Conservation (phyloP, 2,797 vertebrate species). For the Anguilla anguilla region DNA sequence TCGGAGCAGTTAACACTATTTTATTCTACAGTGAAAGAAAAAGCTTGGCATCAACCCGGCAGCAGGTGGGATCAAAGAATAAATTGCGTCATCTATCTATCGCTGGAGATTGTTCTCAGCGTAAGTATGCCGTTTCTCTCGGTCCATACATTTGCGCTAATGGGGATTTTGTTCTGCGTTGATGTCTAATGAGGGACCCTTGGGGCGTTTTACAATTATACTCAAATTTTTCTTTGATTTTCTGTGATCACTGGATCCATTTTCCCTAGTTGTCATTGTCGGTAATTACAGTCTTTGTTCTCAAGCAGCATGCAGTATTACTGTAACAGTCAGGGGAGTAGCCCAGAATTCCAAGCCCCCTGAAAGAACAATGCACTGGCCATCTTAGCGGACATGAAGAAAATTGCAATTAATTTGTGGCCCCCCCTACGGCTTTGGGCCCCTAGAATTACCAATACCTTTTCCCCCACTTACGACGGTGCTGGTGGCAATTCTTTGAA, state of each 20-base stretch:
- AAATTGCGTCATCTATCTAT: background rate
- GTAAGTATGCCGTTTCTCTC: background rate
- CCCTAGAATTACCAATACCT: background rate
- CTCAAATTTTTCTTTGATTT: conserved; percentile 41
- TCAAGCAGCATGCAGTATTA: conserved; percentile 41
- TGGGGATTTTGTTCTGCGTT: background rate
- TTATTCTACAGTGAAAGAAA: background rate
- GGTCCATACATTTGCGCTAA: background rate
- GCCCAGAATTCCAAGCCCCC: background rate
- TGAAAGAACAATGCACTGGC: background rate
- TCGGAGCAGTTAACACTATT: background rate
- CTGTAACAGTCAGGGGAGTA: conserved; percentile 17
- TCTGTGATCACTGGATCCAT: conserved; percentile 53
- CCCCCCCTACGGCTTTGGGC: background rate
- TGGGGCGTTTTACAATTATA: conserved; percentile 55
- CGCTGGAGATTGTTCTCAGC: background rate
- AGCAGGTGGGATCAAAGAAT: background rate
- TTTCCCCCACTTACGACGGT: background rate
- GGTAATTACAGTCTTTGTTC: conserved; percentile 51
- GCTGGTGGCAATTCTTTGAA: conserved; percentile 25
- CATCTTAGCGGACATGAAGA: background rate
- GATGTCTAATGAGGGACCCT: conserved; percentile 51
- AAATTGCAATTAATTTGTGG: background rate
- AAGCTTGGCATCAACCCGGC: background rate
- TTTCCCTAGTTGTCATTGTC: conserved; percentile 52